phyloP scores from a whole-genome alignment of 2,888 invertebrate genomes.

The Stenurella melanura region DNA sequence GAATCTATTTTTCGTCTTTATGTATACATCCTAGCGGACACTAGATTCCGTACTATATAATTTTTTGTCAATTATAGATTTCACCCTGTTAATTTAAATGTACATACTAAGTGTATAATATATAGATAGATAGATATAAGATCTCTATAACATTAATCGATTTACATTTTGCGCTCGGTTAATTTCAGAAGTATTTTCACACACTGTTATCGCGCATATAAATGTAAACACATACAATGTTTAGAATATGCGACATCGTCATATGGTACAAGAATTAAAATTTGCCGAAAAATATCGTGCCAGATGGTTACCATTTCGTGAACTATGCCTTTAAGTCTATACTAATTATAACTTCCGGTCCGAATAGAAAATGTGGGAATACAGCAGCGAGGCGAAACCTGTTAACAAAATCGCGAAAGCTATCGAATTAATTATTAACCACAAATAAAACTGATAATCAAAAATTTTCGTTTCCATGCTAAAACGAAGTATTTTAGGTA shows the following conservation, averaged over 20 bases:
- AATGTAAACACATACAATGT: conserved; percentile 3
- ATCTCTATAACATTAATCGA: neutral
- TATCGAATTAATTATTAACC: neutral
- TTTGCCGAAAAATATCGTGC: conserved; percentile 25
- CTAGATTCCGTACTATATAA: too few relatives aligned
- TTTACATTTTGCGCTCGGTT: neutral
- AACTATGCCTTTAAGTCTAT: conserved; percentile 34
- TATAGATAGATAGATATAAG: too few relatives aligned
- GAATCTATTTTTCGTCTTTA: too few relatives aligned
- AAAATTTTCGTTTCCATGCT: neutral
- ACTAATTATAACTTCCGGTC: conserved; percentile 26
- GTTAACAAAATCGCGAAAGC: neutral
- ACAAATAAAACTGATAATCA: neutral
- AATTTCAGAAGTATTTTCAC: conserved; percentile 5
- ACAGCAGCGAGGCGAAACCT: conserved; percentile 3
- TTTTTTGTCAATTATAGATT: too few relatives aligned
- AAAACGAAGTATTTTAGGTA: too few relatives aligned
- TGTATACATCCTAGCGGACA: too few relatives aligned
- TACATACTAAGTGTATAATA: too few relatives aligned
- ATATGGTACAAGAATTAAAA: conserved; percentile 21
- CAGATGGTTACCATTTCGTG: conserved; percentile 33
- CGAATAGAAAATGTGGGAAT: conserved; percentile 33
- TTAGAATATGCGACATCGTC: neutral
- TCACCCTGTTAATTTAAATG: too few relatives aligned
- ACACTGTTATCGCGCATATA: conserved; percentile 17